Evolutionary conservation across 2,888 invertebrate genomes (phyloP).

Genomic region (Lamellibrachia columna): DNA sequence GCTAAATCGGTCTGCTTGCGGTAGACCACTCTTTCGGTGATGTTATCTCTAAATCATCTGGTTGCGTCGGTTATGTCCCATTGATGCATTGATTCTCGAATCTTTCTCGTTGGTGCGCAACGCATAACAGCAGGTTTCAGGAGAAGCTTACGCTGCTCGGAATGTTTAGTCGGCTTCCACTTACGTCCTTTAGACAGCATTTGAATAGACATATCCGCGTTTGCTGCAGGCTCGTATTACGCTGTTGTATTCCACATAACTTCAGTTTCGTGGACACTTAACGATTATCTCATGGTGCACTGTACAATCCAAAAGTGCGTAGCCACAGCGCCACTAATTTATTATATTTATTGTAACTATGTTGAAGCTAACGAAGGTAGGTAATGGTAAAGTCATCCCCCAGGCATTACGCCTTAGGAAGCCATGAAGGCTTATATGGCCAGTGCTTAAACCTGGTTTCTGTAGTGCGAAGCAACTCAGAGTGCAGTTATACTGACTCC

Average conservation of each 20-base stretch:
- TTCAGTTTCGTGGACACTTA: too few relatives aligned
- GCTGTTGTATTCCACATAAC: background rate
- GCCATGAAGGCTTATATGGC: too few relatives aligned
- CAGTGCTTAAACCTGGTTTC: too few relatives aligned
- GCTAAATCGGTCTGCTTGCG: background rate
- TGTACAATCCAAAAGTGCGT: too few relatives aligned
- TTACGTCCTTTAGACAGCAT: background rate
- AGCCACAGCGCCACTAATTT: too few relatives aligned
- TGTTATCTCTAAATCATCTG: slow-evolving; percentile 1
- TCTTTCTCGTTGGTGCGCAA: background rate
- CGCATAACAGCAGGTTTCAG: background rate
- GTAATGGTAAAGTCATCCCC: too few relatives aligned
- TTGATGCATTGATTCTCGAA: background rate
- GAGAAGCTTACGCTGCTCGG: background rate
- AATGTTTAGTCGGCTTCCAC: background rate
- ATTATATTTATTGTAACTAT: too few relatives aligned
- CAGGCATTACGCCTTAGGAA: too few relatives aligned
- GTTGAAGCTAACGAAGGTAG: too few relatives aligned
- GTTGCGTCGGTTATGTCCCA: background rate
- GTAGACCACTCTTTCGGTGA: background rate
- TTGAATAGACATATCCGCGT: background rate
- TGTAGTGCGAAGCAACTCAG: too few relatives aligned
- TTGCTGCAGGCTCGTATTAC: background rate
- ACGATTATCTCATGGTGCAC: too few relatives aligned
- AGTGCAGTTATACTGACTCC: too few relatives aligned